phyloP scores from a whole-genome alignment of 2,888 invertebrate genomes.

The Pasiphila rectangulata region DNA sequence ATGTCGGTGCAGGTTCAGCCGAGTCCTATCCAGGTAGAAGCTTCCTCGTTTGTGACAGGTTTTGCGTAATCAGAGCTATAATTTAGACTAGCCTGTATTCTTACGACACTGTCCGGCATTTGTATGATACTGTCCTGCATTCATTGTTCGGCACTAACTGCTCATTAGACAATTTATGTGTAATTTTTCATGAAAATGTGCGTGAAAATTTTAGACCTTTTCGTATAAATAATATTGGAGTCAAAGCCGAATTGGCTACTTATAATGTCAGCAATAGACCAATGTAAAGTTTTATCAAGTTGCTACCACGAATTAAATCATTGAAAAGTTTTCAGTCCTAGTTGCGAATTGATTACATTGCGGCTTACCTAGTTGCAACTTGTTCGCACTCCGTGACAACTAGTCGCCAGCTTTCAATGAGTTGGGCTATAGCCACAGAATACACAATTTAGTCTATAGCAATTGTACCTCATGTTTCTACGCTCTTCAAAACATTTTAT shows the following conservation, averaged over 20 bases:
- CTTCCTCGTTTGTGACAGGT: slow-evolving; percentile 35
- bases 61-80: slow-evolving; percentile 33
- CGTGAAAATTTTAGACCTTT: no score
- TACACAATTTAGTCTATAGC: neutral
- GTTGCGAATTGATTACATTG: slow-evolving; percentile 42
- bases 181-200: neutral
- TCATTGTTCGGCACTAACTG: slow-evolving; percentile 1
- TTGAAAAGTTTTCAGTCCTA: slow-evolving; percentile 40
- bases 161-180: slow-evolving; percentile 22
- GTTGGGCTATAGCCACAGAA: slow-evolving; percentile 3
- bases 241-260: slow-evolving; percentile 9
- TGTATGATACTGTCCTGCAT: slow-evolving; percentile 12
- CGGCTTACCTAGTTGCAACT: slow-evolving; percentile 39
- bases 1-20: slow-evolving; percentile 25
- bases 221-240: no score
- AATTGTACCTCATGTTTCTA: neutral
- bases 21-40: slow-evolving; percentile 31
- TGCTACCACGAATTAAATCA: slow-evolving; percentile 34
- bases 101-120: slow-evolving; percentile 15
- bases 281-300: slow-evolving; percentile 34
- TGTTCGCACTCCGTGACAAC: slow-evolving; percentile 35
- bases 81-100: slow-evolving; percentile 30
- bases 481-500: slow-evolving; percentile 7
- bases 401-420: slow-evolving; percentile 26
- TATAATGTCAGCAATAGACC: slow-evolving; percentile 14